These are phyloP conservation scores for Syngnathus scovelli DNA, from an alignment of 2,113 vertebrate species.

Conservation along the genomic window DNA sequence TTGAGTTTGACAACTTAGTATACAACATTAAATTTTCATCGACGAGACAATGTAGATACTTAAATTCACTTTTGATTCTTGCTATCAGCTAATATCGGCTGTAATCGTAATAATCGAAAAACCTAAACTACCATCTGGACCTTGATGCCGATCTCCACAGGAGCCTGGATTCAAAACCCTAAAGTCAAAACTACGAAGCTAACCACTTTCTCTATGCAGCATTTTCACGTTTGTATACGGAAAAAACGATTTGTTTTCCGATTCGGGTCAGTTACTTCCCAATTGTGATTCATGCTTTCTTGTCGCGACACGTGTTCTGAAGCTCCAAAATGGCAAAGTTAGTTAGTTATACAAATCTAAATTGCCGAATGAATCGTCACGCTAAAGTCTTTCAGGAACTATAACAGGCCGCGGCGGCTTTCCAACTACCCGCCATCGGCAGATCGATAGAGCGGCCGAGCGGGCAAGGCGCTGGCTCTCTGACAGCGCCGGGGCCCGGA, in stretches of 20 bases:
- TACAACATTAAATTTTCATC: too few relatives aligned
- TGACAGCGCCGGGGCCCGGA: constrained; percentile 69
- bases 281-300: background rate
- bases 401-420: constrained; percentile 69
- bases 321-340: background rate
- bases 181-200: background rate
- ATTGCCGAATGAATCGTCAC: constrained; percentile 2
- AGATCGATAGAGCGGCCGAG: constrained; percentile 94
- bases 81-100: background rate
- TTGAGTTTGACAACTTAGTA: too few relatives aligned
- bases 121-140: background rate
- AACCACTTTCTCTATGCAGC: background rate
- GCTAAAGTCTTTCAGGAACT: too few relatives aligned
- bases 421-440: constrained; percentile 76
- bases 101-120: background rate
- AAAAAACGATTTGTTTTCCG: background rate
- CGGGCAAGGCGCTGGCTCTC: constrained; percentile 73
- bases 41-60: too few relatives aligned
- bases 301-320: background rate
- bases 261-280: background rate
- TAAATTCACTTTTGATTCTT: too few relatives aligned
- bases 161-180: background rate
- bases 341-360: background rate
- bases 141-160: too few relatives aligned
- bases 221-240: background rate